Conservation (phyloP, 2,797 vertebrate genomes). For the Trichosurus vulpecula region DNA sequence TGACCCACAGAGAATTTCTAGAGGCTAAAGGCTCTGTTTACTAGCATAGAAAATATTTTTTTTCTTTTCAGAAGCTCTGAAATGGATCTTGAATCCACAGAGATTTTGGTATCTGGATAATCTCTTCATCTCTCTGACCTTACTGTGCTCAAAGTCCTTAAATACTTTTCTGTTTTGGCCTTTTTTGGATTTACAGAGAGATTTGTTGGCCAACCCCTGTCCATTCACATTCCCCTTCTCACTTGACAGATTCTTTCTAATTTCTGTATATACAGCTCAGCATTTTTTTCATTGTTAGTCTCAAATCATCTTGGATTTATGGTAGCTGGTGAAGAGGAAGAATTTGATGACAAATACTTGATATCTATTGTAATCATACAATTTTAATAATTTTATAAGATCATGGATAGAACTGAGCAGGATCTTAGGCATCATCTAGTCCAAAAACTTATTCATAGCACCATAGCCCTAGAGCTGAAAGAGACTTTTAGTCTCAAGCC, state of each 20-base stretch:
- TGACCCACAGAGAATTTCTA: neutral
- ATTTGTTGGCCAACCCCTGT: slow-evolving; percentile 21
- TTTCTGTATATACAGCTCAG: neutral
- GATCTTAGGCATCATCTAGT: neutral
- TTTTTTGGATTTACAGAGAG: slow-evolving; percentile 16
- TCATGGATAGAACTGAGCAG: neutral
- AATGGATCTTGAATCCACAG: neutral
- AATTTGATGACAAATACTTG: neutral
- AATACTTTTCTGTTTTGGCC: neutral
- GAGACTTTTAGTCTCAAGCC: neutral
- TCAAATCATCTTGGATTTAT: neutral
- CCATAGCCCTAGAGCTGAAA: neutral
- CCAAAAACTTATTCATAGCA: neutral
- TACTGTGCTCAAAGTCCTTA: slow-evolving; percentile 31
- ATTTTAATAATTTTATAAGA: neutral
- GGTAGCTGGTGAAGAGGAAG: neutral
- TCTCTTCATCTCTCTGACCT: slow-evolving; percentile 48
- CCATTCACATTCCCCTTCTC: neutral
- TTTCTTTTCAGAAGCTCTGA: slow-evolving; percentile 53
- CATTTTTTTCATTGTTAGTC: neutral
- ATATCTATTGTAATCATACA: neutral
- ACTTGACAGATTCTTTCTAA: slow-evolving; percentile 1
- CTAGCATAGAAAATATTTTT: slow-evolving; percentile 11
- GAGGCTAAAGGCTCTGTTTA: slow-evolving; percentile 31
- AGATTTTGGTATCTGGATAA: neutral